Base-by-base conservation (phyloP, 2,797 vertebrate species). In the Gastrophryne carolinensis region DNA sequence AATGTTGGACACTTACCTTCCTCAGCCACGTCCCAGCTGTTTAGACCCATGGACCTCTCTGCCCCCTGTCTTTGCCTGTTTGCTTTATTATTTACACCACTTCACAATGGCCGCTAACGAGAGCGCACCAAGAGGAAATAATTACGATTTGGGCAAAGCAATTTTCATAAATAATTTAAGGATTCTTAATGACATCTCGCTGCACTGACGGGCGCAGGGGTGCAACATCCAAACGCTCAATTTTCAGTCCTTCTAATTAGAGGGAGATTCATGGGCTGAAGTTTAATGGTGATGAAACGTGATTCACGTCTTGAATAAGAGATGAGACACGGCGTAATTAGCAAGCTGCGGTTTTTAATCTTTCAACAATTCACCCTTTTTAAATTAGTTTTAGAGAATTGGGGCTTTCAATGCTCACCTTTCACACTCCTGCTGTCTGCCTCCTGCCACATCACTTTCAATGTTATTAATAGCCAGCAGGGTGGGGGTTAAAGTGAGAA, bases 21-120 rank as follows among this genome's bases (percentile, higher is more conserved):
- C n/a, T n/a, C n/a, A n/a, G 80, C 94, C 92, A 93, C 92, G 89
- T 88, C 92, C 88, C 91, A 92, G 87, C 87, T 92, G 92, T 94
- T 96, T 92, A 93, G 93, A 95, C 93, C 94, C 94, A 91, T 91
- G 93, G 91, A 88, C 95, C 92, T 97, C 95, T 97, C 98, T 98
- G 98, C 89, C 85, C 74, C 58, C 23, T 19, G 91, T 66, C 23
- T 9, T 5, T 17, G 54, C 58, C 56, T 41, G 66, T 84, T 83
- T 84, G 87, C 85, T 87, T 86, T 83, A 85, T 50, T 89, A 89
- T 83, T 87, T 90, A 89, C 84, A 82, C 71, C 87, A 86, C 89
- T 88, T 90, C 82, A 64, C 75, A 37, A 54, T 32, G 30, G 44
- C 41, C 60, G 61, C 39, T 0, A n/a, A n/a, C n/a, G 39, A 13